Conservation (phyloP, 2,888 invertebrate species). For the Linhomoeus sp. region DNA sequence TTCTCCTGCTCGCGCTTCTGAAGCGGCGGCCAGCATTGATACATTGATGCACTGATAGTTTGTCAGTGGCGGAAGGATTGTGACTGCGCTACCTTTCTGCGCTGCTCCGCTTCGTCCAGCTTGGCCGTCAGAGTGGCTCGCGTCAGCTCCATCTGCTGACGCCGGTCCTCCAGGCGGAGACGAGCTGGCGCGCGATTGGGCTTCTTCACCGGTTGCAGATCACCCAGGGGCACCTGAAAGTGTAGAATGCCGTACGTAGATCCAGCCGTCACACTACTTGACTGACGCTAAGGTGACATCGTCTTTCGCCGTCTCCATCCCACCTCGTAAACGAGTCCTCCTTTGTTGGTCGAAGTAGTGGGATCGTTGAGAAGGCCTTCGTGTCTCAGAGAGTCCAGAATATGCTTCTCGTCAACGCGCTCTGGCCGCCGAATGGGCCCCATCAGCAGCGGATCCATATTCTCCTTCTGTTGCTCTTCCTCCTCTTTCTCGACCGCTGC, state of each 20-base stretch:
- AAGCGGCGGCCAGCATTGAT: no score
- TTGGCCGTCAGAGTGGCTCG: not conserved
- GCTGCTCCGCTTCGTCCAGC: slow-evolving; percentile 1
- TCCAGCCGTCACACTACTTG: no score
- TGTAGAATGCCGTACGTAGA: no score
- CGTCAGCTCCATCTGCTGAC: not conserved
- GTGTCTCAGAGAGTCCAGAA: not conserved
- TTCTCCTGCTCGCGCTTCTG: slow-evolving; percentile 1
- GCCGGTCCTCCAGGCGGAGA: not conserved
- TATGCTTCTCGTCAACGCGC: not conserved
- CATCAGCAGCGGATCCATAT: no score
- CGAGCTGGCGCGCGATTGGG: not conserved
- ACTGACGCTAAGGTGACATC: no score
- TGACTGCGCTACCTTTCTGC: not conserved
- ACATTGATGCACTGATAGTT: not conserved
- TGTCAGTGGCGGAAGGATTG: not conserved
- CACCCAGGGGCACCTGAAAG: not conserved
- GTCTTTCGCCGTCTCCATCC: no score
- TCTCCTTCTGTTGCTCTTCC: no score
- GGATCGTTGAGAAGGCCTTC: not conserved
- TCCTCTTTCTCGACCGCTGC: no score
- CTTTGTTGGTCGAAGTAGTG: not conserved
- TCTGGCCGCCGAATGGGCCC: no score
- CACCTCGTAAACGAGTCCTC: not conserved
- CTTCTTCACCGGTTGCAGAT: not conserved